Evolutionary conservation across 2,888 invertebrate species (phyloP), one percentile per base, ranked within the genome.

Genomic region (Melinopterus prodromus): DNA sequence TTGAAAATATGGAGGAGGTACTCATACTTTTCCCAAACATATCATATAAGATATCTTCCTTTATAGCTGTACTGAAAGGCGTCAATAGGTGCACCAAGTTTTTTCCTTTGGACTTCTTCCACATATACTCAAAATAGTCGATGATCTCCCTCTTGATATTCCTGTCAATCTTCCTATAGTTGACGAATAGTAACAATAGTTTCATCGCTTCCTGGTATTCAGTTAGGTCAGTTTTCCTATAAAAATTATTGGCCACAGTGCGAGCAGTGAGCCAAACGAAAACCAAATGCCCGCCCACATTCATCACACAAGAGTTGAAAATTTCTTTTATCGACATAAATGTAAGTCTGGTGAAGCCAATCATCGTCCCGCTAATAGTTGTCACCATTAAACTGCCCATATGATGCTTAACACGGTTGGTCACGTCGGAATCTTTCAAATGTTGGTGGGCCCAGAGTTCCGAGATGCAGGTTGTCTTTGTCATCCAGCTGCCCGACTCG

Each of bases 101-200:
- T 69, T 82, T 81, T 4, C 83, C 82, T 77, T 82, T 79, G 3
- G 79, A 81, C 14, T 82, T 82, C 9, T 71, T 75, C 85, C 85
- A 86, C 38, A 84, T 78, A 53, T 82, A 84, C 74, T 86, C 84
- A 77, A 82, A 86, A 76, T 86, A 82, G n/a, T 82, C 77, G 16
- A 85, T 84, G 9, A 84, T 79, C 72, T 84, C 84, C 15, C 79
- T 80, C 69, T 81, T 82, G 6, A 85, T 70, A 7, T 79, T 80
- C n/a, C 77, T 78, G 70, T 85, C 84, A n/a, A 86, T 82, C 35
- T 82, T 83, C 26, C 81, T 80, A 14, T 80, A 77, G 35, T 82
- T 80, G 77, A 86, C 72, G 78, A 85, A 86, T 9, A 77, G 77
- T 14, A 84, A 75, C 71, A 86, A 77, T 12, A 82, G 79, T 26